These are phyloP conservation scores for Folsomia candida DNA, from an alignment of 2,888 invertebrate species.

Conservation along the genomic window DNA sequence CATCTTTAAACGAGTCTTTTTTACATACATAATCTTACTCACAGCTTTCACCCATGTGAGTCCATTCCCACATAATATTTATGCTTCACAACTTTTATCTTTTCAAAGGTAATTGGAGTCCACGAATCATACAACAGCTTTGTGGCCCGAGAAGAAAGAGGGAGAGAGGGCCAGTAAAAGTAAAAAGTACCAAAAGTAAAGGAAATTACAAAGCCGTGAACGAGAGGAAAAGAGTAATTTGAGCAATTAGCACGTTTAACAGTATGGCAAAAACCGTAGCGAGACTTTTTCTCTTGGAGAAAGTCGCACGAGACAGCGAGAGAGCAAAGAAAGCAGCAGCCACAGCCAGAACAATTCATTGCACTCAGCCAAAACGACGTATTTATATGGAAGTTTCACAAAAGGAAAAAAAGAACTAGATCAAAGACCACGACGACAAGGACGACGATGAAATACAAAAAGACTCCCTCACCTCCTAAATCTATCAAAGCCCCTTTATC, in stretches of 20 bases:
- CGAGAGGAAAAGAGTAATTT: slow-evolving; percentile 2
- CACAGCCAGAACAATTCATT: neutral
- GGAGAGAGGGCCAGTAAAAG: neutral
- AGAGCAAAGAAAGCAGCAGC: neutral
- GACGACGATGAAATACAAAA: neutral
- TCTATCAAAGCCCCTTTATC: neutral
- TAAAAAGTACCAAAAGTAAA: slow-evolving; percentile 1
- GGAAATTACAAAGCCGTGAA: neutral
- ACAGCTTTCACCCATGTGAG: too few relatives aligned
- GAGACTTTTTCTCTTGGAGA: neutral
- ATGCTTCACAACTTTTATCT: too few relatives aligned
- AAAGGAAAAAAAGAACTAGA: neutral
- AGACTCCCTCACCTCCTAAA: slow-evolving; percentile 1
- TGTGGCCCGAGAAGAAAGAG: neutral
- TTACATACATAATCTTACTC: too few relatives aligned
- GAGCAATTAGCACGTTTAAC: slow-evolving; percentile 8
- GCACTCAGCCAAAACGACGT: slow-evolving; percentile 3
- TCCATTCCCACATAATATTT: too few relatives aligned
- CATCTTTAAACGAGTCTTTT: too few relatives aligned
- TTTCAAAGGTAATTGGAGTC: too few relatives aligned
- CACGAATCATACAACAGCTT: too few relatives aligned
- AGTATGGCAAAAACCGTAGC: neutral
- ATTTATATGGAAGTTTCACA: neutral
- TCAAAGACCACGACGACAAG: neutral
- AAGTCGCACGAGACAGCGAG: neutral